These are phyloP conservation scores for Latrodectus elegans DNA, from an alignment of 2,888 invertebrate genomes.

Conservation along the genomic window DNA sequence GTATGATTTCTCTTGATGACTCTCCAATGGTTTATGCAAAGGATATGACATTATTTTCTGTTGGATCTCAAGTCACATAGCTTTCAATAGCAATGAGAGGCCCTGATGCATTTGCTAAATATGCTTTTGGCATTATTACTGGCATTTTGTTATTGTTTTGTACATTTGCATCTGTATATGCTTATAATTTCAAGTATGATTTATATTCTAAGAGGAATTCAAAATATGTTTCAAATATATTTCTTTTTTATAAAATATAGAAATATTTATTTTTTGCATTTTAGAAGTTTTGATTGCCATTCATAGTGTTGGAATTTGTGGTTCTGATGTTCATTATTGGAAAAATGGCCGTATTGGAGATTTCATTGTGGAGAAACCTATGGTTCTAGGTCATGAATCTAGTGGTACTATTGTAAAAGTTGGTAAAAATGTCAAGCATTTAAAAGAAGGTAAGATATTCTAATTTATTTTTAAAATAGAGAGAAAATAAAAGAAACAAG, in stretches of 20 bases:
- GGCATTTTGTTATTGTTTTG: background rate
- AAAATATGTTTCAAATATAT: no score
- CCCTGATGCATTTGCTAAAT: no score
- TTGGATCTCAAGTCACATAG: no score
- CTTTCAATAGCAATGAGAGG: no score
- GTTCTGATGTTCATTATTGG: constrained; percentile 94
- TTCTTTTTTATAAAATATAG: no score
- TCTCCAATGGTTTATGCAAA: no score
- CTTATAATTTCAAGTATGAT: no score
- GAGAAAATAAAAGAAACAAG: no score
- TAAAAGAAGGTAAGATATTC: constrained; percentile 77
- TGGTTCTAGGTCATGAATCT: constrained; percentile 97
- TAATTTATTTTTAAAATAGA: background rate
- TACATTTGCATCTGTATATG: background rate
- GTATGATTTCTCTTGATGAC: background rate
- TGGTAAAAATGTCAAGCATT: constrained; percentile 78
- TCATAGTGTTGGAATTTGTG: constrained; percentile 91
- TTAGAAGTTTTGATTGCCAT: constrained; percentile 69
- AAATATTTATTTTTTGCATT: background rate
- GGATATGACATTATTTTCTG: no score
- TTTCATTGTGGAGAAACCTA: constrained; percentile 89
- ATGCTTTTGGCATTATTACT: background rate
- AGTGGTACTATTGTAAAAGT: constrained; percentile 80
- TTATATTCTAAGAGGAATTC: no score
- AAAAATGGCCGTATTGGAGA: constrained; percentile 88